A percentile compares a stretch with the other conserved stretches of the same genome.
phyloP scores from a whole-genome alignment of 1,140 invertebrate species.

The Drosophila repleta region DNA sequence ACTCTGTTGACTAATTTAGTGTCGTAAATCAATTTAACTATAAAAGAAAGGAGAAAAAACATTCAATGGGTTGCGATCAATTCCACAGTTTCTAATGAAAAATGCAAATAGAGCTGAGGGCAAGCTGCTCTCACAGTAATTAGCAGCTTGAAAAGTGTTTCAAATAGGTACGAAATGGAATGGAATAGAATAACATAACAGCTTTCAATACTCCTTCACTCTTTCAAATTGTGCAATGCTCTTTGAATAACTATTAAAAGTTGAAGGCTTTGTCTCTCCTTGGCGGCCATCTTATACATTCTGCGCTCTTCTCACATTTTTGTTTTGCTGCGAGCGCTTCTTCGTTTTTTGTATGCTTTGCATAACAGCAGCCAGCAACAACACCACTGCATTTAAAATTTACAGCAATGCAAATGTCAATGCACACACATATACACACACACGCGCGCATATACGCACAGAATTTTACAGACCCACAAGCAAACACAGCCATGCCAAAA shows the following conservation, averaged over 20 bases:
- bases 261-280: slow-evolving; percentile 13
- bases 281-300: slow-evolving; percentile 6
- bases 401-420: slow-evolving; percentile 66
- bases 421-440: slow-evolving; percentile 35
- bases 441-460: not conserved
- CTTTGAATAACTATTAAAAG: slow-evolving; percentile 15
- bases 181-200: no score
- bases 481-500: slow-evolving; percentile 48
- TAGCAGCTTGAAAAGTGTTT: slow-evolving; percentile 48
- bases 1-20: slow-evolving; percentile 75
- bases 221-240: not conserved
- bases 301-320: slow-evolving; percentile 18
- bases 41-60: slow-evolving; percentile 45
- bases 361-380: slow-evolving; percentile 19
- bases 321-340: slow-evolving; percentile 11
- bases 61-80: slow-evolving; percentile 60
- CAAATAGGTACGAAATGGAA: slow-evolving; percentile 18
- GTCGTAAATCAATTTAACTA: slow-evolving; percentile 77
- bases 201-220: not conserved
- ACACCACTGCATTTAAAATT: slow-evolving; percentile 21
- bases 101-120: slow-evolving; percentile 48
- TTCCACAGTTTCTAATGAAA: slow-evolving; percentile 55
- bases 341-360: slow-evolving; percentile 9
- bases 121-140: slow-evolving; percentile 61
- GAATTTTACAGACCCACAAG: slow-evolving; percentile 18